These are phyloP conservation scores for Ceyx margarethae DNA, from an alignment of 2,113 vertebrate genomes.

Conservation along the genomic window DNA sequence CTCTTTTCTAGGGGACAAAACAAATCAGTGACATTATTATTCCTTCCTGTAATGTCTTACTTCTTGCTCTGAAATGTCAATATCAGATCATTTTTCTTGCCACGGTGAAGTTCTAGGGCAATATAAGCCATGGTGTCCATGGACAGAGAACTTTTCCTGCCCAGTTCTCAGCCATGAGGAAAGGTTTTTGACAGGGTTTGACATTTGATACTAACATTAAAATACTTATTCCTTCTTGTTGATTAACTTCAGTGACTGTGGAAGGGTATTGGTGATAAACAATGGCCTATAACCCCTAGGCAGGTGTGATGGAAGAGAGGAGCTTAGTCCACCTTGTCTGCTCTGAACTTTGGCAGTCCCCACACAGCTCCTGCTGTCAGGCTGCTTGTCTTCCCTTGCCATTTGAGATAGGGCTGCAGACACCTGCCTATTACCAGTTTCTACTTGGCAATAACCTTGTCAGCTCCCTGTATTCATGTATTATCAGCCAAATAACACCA, in stretches of 20 bases:
- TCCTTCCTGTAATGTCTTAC: not conserved
- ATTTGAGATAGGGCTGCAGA: not conserved
- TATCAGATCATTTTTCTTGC: not conserved
- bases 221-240: not conserved
- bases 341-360: not conserved
- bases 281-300: not conserved
- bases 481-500: conserved; percentile 32
- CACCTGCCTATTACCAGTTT: not conserved
- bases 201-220: not conserved
- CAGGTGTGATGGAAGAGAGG: not conserved
- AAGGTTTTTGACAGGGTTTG: no score
- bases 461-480: not conserved
- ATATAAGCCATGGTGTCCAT: not conserved
- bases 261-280: not conserved
- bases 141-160: not conserved
- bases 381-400: not conserved
- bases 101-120: not conserved
- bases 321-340: not conserved
- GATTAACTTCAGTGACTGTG: not conserved
- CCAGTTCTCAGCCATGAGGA: not conserved
- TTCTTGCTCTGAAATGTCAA: not conserved
- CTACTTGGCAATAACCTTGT: not conserved
- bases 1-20: not conserved
- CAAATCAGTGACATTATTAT: not conserved
- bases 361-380: not conserved